These are phyloP conservation scores for Sinella curviseta DNA, from an alignment of 1,140 invertebrate species.

Conservation along the genomic window DNA sequence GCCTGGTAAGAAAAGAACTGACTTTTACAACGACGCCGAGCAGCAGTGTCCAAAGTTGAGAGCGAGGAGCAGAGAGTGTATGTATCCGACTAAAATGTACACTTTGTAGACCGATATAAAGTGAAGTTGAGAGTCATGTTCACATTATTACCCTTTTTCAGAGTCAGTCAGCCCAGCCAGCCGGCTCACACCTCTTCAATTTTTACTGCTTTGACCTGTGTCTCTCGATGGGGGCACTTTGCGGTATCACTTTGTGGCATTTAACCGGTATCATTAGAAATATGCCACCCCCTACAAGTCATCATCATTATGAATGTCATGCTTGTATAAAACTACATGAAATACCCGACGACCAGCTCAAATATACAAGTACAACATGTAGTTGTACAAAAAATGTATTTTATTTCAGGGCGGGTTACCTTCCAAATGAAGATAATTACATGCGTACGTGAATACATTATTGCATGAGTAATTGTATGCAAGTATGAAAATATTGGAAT, in stretches of 20 bases:
- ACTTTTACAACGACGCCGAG: too few species aligned
- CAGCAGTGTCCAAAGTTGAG: too few species aligned
- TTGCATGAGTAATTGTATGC: background rate
- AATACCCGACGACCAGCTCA: background rate
- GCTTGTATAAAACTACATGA: background rate
- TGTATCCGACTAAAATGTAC: too few species aligned
- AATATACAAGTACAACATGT: background rate
- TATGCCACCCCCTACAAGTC: conserved; percentile 18
- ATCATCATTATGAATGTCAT: conserved; percentile 23
- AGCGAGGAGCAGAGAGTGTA: too few species aligned
- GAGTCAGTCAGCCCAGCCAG: background rate
- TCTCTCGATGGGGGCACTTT: conserved; percentile 22
- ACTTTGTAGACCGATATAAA: too few species aligned
- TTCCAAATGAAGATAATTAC: conserved; percentile 15
- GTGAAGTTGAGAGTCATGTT: too few species aligned
- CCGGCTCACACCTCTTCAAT: conserved; percentile 24
- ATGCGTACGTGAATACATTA: conserved; percentile 7
- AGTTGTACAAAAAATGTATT: background rate
- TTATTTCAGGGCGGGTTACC: background rate
- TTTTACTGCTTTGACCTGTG: conserved; percentile 25
- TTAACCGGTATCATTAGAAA: conserved; percentile 20
- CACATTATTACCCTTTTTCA: conserved; percentile 19
- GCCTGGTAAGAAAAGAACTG: too few species aligned
- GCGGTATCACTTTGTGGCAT: conserved; percentile 22
- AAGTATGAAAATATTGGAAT: conserved; percentile 3